Base-by-base conservation (phyloP, 2,888 invertebrate species). In the Mesorhabditis belari region DNA sequence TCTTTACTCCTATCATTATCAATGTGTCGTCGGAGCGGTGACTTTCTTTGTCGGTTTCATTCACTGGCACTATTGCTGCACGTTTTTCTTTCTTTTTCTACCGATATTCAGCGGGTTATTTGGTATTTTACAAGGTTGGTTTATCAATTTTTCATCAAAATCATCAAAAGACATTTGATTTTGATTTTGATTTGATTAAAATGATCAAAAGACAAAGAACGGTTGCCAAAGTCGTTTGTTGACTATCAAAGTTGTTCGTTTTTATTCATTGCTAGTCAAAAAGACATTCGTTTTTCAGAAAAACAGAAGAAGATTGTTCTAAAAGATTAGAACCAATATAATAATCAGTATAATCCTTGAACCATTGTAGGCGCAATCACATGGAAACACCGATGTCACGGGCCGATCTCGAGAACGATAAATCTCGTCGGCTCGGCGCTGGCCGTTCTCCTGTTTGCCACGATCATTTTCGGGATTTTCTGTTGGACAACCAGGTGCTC, bases 1-100 rank as follows among this genome's bases (percentile, higher is more conserved):
- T 35, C 63, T 73, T 4, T 71, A 70, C 56, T 66, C 67, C 2
- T 70, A 65, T 49, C 73, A 73, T 49, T 71, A 70, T 50, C 68
- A 71, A 63, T 49, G 69, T 49, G 69, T 69, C 23, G 60, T 67
- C 44, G 68, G 71, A 5, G n/a, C 68, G 0, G 27, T 71, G 4
- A 62, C 69, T n/a, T 49, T 66, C 5, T 19, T 73, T 4, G 58
- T 62, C 19, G 65, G 67, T 19, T 21, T 27, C 25, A 26, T 6
- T 54, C 49, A 17, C 50, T 51, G 26, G 55, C 63, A 67, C 5
- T 71, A 62, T 55, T 73, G 73, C 49, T 73, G 73, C 59, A 66
- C 71, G 9, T 71, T 69, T 63, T 71, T 70, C 64, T 73, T 71
- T 50, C 57, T 68, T 9, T 63, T 63, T 25, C 57, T 73, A 1